Evolutionary conservation across 2,113 vertebrate genomes (phyloP).

Genomic region (Phylloscopus trochiloides): DNA sequence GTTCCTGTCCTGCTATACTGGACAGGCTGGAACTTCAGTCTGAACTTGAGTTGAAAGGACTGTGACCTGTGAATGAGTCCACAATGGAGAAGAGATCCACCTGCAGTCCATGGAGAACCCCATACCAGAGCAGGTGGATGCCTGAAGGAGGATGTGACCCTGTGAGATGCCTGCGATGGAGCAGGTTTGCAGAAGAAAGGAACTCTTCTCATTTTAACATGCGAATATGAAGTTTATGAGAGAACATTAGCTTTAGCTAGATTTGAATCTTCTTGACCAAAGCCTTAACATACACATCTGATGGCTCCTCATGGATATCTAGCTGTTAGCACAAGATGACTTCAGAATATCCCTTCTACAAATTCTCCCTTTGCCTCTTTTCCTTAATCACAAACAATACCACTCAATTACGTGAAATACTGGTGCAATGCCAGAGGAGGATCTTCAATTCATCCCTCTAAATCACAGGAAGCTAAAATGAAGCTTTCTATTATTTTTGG

Average conservation of each 20-base stretch:
- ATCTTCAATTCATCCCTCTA: neutral
- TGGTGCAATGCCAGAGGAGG: neutral
- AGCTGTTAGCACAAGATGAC: neutral
- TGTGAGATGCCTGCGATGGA: neutral
- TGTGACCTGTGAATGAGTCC: neutral
- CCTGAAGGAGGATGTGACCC: neutral
- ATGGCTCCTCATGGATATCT: neutral
- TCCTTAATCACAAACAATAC: neutral
- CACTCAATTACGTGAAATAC: neutral
- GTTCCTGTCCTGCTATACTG: neutral
- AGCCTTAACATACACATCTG: neutral
- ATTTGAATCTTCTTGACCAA: neutral
- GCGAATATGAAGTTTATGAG: neutral
- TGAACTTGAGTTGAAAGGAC: neutral
- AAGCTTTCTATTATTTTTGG: neutral
- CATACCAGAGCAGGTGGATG: neutral
- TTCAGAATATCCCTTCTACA: neutral
- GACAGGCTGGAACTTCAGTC: neutral
- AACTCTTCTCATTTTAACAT: neutral
- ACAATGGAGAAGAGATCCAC: neutral
- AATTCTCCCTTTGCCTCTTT: neutral
- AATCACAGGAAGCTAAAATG: neutral
- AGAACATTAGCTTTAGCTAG: neutral
- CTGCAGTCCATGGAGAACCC: neutral
- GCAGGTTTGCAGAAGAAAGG: neutral